Conservation (phyloP, 1,140 invertebrate genomes). For the Drosophila mauritiana region DNA sequence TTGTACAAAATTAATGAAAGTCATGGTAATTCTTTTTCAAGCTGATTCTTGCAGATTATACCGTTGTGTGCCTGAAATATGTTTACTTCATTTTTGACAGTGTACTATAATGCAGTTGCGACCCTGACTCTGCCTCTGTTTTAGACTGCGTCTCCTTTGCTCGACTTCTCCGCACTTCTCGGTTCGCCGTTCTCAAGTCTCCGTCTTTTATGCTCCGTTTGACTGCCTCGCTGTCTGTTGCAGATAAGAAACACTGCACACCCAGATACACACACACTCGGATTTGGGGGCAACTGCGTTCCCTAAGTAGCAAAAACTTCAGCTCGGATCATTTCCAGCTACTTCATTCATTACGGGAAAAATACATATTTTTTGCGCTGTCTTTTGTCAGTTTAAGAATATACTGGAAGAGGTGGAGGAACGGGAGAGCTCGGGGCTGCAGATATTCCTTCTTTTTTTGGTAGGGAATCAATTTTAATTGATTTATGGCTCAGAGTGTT, state of each 20-base stretch:
- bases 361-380: slow-evolving; percentile 62
- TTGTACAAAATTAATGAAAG: neutral
- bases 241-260: slow-evolving; percentile 59
- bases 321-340: slow-evolving; percentile 71
- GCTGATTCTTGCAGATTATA: no score
- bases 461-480: slow-evolving; percentile 76
- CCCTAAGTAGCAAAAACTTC: slow-evolving; percentile 72
- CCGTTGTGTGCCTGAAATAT: no score
- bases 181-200: neutral
- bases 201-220: slow-evolving; percentile 41
- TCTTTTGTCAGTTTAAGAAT: slow-evolving; percentile 53
- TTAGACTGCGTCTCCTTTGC: neutral
- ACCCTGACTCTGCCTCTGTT: slow-evolving; percentile 51
- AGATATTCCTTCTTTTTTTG: slow-evolving; percentile 9
- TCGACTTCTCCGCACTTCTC: neutral
- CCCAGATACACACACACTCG: slow-evolving; percentile 9
- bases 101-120: slow-evolving; percentile 27
- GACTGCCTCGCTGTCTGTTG: slow-evolving; percentile 60
- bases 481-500: slow-evolving; percentile 80
- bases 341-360: slow-evolving; percentile 67
- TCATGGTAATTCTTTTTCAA: no score
- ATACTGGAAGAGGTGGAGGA: neutral
- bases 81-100: neutral
- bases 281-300: slow-evolving; percentile 30
- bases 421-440: neutral